phyloP scores from a whole-genome alignment of 2,113 vertebrate species.

The Neodontobutis hainanensis region DNA sequence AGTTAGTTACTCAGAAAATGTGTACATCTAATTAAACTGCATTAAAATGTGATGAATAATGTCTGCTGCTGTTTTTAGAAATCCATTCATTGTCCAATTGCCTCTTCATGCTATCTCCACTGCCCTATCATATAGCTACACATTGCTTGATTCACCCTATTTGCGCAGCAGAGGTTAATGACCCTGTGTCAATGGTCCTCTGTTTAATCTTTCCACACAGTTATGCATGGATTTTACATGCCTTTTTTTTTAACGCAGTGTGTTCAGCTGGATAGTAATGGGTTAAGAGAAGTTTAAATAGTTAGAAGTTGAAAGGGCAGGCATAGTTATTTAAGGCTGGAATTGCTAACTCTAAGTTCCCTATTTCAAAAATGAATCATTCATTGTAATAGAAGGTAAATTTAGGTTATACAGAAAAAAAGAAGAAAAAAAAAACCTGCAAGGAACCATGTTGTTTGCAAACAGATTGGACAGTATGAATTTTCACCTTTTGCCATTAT shows the following conservation, averaged over 20 bases:
- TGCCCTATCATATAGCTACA: constrained; percentile 6
- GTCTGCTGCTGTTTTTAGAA: constrained; percentile 43
- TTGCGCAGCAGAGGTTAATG: constrained; percentile 18
- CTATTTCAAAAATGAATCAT: no score
- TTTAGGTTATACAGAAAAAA: no score
- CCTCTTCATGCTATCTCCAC: constrained; percentile 26
- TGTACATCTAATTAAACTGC: constrained; percentile 54
- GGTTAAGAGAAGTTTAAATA: no score
- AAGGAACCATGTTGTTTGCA: no score
- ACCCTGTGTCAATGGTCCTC: constrained; percentile 7
- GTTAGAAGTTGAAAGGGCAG: no score
- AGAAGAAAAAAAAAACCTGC: no score
- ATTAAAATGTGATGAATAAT: constrained; percentile 57
- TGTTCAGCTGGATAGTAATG: no score
- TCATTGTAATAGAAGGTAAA: no score
- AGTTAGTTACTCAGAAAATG: constrained; percentile 28
- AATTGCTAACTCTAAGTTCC: no score
- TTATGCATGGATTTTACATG: neutral
- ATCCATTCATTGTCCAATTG: constrained; percentile 26
- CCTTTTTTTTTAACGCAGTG: constrained; percentile 5
- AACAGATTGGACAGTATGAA: no score
- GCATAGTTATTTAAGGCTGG: no score
- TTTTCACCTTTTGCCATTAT: no score
- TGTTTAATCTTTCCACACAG: constrained; percentile 11
- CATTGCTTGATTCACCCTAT: constrained; percentile 15